A percentile compares a stretch with the other conserved stretches of the same genome.
These are phyloP conservation scores for Anser brachyrhynchus DNA, from an alignment of 2,113 vertebrate genomes.

Conservation along the genomic window DNA sequence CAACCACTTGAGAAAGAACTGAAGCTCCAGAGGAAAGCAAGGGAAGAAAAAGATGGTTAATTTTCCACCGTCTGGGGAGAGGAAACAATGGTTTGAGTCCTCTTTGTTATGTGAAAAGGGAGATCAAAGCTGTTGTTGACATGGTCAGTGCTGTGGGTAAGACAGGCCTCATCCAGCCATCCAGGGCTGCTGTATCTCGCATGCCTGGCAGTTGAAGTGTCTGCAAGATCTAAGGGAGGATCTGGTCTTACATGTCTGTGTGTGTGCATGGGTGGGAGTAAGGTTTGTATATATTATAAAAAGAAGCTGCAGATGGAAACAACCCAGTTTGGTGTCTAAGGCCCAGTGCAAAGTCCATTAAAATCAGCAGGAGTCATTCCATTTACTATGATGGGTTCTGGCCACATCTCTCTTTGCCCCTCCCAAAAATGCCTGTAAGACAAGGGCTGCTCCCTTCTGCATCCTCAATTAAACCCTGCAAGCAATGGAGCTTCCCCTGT, in stretches of 20 bases:
- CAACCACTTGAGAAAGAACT: neutral
- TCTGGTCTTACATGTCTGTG: neutral
- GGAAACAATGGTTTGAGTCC: neutral
- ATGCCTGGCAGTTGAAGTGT: neutral
- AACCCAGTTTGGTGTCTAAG: neutral
- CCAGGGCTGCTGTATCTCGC: neutral
- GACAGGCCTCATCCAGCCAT: neutral
- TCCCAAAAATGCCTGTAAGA: neutral
- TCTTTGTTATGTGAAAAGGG: fast-evolving
- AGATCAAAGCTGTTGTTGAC: neutral
- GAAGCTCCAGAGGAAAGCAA: neutral
- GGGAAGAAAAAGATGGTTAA: neutral
- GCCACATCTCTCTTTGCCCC: neutral
- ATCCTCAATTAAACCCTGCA: neutral
- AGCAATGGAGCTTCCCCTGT: neutral
- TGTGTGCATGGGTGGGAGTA: neutral
- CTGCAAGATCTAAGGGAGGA: constrained; percentile 9
- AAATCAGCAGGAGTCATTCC: neutral
- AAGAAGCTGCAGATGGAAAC: neutral
- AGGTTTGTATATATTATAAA: neutral
- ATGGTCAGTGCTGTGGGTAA: fast-evolving
- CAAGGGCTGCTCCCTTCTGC: neutral
- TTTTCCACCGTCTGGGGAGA: neutral
- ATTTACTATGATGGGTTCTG: neutral
- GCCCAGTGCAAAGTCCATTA: neutral